A percentile compares a stretch with the other conserved stretches of the same genome.
Evolutionary conservation across 2,888 invertebrate genomes (phyloP).

Genomic region (Erebia ligea): DNA sequence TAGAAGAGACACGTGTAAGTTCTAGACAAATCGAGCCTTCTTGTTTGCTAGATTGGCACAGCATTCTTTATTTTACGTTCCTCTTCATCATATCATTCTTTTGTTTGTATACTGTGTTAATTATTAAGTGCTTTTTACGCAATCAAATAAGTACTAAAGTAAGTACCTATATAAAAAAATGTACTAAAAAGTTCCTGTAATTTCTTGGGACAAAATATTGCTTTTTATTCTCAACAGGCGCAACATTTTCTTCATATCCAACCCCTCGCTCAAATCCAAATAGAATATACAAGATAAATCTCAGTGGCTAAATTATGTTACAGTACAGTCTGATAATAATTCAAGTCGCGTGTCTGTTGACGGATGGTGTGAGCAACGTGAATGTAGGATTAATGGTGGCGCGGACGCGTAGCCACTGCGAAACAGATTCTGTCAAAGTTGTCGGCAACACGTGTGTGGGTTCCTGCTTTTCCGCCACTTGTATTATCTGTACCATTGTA

Average conservation of each 20-base stretch:
- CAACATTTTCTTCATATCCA: not conserved
- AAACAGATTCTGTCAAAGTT: slow-evolving; percentile 61
- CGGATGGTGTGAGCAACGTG: slow-evolving; percentile 50
- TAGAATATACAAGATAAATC: slow-evolving; percentile 24
- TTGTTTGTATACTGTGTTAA: too few species aligned
- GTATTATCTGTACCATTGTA: slow-evolving; percentile 26
- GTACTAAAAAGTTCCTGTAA: too few species aligned
- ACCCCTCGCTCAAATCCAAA: not conserved
- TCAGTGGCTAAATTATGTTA: slow-evolving; percentile 26
- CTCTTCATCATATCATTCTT: too few species aligned
- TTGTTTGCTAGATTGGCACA: too few species aligned
- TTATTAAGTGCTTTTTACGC: too few species aligned
- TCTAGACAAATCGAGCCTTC: too few species aligned
- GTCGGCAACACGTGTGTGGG: slow-evolving; percentile 52
- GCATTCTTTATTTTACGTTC: too few species aligned
- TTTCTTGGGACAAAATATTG: not conserved
- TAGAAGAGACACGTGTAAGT: too few species aligned
- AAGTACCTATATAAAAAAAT: too few species aligned
- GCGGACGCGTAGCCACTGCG: slow-evolving; percentile 43
- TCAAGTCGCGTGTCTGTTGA: slow-evolving; percentile 59
- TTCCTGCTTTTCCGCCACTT: slow-evolving; percentile 32
- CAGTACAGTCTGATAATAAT: slow-evolving; percentile 47
- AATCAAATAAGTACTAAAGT: too few species aligned
- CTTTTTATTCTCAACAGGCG: slow-evolving; percentile 21
- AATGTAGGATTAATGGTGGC: slow-evolving; percentile 50